Evolutionary conservation across 2,113 vertebrate genomes (phyloP).

Genomic region (Platysternon megacephalum): DNA sequence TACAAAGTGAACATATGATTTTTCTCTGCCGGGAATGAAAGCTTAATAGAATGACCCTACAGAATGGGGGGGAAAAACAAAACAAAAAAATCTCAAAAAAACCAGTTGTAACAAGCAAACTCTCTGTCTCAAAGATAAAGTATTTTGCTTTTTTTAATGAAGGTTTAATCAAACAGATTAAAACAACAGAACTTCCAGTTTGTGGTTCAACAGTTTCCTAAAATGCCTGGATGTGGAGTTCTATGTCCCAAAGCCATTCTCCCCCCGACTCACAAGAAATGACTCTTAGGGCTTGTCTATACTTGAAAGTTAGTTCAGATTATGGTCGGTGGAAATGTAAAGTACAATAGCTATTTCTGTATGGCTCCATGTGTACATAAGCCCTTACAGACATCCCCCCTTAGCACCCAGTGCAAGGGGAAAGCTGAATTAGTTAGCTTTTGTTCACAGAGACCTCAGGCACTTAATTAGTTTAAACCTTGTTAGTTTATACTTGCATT

Average conservation of each 20-base stretch:
- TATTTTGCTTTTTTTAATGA: too few relatives aligned
- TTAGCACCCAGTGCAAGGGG: neutral
- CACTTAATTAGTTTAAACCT: neutral
- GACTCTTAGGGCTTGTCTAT: neutral
- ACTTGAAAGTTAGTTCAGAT: neutral
- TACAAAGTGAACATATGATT: neutral
- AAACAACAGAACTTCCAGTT: too few relatives aligned
- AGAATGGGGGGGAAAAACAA: too few relatives aligned
- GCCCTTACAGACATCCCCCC: neutral
- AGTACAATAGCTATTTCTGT: neutral
- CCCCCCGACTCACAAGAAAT: neutral
- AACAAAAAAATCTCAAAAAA: too few relatives aligned
- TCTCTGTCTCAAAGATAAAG: neutral
- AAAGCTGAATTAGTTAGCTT: neutral
- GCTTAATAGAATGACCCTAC: neutral
- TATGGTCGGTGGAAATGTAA: neutral
- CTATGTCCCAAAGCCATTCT: neutral
- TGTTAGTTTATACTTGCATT: neutral
- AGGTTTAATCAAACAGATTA: too few relatives aligned
- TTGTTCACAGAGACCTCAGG: neutral
- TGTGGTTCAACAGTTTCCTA: neutral
- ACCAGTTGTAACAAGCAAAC: neutral
- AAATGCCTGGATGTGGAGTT: neutral
- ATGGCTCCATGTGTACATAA: neutral
- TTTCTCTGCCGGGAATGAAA: neutral